Percentiles rank a stretch among this genome's conserved stretches.
Conservation (phyloP, 2,113 vertebrate genomes). For the Cochlearius cochlearius region DNA sequence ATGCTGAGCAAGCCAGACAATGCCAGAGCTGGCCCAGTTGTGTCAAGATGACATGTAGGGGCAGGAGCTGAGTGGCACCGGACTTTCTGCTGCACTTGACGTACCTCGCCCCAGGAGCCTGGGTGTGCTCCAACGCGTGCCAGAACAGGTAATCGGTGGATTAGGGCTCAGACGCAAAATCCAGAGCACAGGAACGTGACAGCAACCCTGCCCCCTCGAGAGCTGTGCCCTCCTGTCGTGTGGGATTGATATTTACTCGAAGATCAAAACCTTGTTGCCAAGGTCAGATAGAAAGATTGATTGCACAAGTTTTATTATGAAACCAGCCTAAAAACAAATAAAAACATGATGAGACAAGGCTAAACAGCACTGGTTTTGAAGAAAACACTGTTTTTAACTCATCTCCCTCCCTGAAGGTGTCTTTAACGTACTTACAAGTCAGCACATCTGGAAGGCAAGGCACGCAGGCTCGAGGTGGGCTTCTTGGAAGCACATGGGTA, state of each 20-base stretch:
- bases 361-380: not conserved
- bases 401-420: not conserved
- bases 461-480: not conserved
- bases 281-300: not conserved
- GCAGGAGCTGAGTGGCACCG: not conserved
- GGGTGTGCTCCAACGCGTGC: not conserved
- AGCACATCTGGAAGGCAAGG: not conserved
- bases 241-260: not conserved
- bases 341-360: not conserved
- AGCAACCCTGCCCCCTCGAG: not conserved
- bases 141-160: not conserved
- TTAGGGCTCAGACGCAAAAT: not conserved
- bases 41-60: not conserved
- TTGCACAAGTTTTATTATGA: constrained; percentile 9
- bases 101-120: not conserved
- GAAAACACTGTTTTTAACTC: not conserved
- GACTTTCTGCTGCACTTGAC: not conserved
- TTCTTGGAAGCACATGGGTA: not conserved
- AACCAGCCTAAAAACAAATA: not conserved
- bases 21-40: not conserved
- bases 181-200: not conserved
- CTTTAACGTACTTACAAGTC: not conserved
- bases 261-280: not conserved
- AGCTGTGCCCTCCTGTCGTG: not conserved
- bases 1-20: not conserved